These are phyloP conservation scores for Syndactyla subalaris DNA, from an alignment of 2,797 vertebrate species.

Conservation along the genomic window DNA sequence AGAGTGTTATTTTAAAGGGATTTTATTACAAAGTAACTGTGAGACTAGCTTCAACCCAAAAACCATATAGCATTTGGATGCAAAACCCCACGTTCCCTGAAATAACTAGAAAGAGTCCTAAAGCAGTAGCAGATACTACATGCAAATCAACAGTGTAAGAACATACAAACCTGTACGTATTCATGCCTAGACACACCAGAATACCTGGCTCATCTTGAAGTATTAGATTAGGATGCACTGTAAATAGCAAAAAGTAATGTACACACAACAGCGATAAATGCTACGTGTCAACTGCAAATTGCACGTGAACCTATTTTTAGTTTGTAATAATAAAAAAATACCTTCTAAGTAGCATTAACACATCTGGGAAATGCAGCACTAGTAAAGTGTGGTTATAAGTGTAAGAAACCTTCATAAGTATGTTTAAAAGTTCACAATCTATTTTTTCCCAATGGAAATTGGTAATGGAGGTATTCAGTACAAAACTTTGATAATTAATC, in stretches of 20 bases:
- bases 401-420: neutral
- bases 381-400: neutral
- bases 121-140: neutral
- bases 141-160: neutral
- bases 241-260: neutral
- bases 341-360: neutral
- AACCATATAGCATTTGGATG: neutral
- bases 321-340: neutral
- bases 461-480: constrained; percentile 36
- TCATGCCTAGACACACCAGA: neutral
- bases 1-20: neutral
- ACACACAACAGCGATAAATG: neutral
- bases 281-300: neutral
- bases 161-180: neutral
- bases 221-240: neutral
- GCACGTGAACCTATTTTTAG: neutral
- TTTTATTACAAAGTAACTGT: neutral
- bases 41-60: neutral
- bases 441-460: constrained; percentile 45
- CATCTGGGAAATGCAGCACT: neutral
- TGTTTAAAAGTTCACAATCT: constrained; percentile 20
- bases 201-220: neutral
- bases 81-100: neutral
- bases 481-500: constrained; percentile 59
- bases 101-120: neutral